Evolutionary conservation across 2,113 vertebrate genomes (phyloP).

Genomic region (Nematolebias whitei): DNA sequence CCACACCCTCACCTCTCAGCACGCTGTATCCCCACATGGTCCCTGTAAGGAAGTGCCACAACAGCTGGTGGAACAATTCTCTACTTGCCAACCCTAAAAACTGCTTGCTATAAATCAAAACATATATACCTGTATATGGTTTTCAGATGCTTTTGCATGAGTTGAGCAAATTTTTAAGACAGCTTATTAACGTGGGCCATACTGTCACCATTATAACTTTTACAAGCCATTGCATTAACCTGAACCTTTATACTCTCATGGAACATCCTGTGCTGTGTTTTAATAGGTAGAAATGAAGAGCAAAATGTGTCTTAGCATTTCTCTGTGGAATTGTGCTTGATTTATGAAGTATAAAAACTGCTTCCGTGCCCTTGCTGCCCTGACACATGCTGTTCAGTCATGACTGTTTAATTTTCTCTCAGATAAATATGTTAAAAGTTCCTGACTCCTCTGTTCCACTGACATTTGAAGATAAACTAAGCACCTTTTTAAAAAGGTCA

Average conservation of each 20-base stretch:
- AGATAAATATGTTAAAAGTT: slow-evolving; percentile 42
- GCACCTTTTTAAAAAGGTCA: slow-evolving; percentile 36
- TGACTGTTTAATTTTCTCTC: slow-evolving; percentile 40
- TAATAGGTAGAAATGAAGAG: background rate
- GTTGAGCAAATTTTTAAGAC: background rate
- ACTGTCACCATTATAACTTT: background rate
- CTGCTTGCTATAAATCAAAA: slow-evolving; percentile 65
- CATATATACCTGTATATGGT: slow-evolving; percentile 41
- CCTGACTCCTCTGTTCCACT: too few relatives aligned
- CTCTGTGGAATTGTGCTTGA: background rate
- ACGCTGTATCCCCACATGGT: slow-evolving; percentile 40
- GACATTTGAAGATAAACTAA: slow-evolving; percentile 44
- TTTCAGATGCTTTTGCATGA: slow-evolving; percentile 49
- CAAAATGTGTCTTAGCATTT: too few relatives aligned
- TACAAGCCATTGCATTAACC: background rate
- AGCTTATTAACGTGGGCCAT: background rate
- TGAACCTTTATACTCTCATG: background rate
- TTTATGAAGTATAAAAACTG: slow-evolving; percentile 13
- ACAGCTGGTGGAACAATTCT: slow-evolving; percentile 58
- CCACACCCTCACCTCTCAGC: slow-evolving; percentile 11
- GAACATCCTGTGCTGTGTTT: background rate
- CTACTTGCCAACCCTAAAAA: slow-evolving; percentile 64
- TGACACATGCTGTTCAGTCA: slow-evolving; percentile 27
- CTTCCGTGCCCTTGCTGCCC: slow-evolving; percentile 25
- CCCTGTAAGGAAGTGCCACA: slow-evolving; percentile 42